A percentile compares a stretch with the other conserved stretches of the same genome.
phyloP scores from a whole-genome alignment of 1,140 invertebrate species.

The Caenorhabditis inopinata region DNA sequence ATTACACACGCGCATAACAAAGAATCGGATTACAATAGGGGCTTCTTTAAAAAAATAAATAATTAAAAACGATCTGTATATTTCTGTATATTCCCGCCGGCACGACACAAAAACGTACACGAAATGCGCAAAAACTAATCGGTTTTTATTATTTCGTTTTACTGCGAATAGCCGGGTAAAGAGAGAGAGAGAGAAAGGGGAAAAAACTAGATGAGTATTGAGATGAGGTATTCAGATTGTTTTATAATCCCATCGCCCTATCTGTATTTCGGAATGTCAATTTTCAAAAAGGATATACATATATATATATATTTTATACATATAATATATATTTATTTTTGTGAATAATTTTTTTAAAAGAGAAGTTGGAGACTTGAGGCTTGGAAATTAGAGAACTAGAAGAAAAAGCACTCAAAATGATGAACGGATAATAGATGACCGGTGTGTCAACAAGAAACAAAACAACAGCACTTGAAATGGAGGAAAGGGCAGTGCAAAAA shows the following conservation, averaged over 20 bases:
- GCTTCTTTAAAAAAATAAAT: too few species aligned
- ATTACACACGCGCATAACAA: background rate
- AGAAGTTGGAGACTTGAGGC: too few species aligned
- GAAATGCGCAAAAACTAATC: slow-evolving; percentile 26
- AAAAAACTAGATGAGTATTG: slow-evolving; percentile 17
- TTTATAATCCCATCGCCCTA: background rate
- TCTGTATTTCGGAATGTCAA: background rate
- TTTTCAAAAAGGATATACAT: background rate
- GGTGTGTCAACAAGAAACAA: slow-evolving; percentile 26
- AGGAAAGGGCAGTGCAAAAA: background rate
- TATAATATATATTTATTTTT: too few species aligned
- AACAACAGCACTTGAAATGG: background rate
- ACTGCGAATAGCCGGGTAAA: background rate
- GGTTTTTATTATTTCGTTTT: background rate
- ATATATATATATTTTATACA: background rate
- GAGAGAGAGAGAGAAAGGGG: background rate
- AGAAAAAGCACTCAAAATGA: slow-evolving; percentile 14
- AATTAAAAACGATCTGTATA: too few species aligned
- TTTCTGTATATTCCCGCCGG: too few species aligned
- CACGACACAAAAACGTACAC: background rate
- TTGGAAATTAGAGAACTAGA: background rate
- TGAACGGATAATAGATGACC: slow-evolving; percentile 19
- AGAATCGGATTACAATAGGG: background rate
- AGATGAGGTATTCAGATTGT: background rate
- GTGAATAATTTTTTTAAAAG: too few species aligned